Conservation (phyloP, 2,797 vertebrate genomes). For the Dendrocincla fuliginosa region DNA sequence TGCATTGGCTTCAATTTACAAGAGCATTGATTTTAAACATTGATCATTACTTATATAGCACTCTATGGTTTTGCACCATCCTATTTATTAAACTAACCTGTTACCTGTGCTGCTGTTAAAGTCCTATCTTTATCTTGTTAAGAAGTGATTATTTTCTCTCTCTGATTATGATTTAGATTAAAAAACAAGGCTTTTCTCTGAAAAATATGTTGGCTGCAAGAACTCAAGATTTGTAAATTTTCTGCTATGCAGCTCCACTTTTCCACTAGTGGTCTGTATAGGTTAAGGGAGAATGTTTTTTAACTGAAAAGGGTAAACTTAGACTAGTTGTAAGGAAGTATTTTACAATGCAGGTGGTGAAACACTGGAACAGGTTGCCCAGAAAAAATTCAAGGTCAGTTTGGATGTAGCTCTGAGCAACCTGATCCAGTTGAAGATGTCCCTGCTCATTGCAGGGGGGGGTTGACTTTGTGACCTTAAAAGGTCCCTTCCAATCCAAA, state of each 20-base stretch:
- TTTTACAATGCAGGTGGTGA: neutral
- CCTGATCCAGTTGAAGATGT: neutral
- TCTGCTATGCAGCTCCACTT: neutral
- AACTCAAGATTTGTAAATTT: neutral
- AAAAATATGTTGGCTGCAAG: neutral
- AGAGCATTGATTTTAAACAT: constrained; percentile 49
- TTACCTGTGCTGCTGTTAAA: neutral
- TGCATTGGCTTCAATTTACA: constrained; percentile 54
- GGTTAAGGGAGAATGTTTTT: neutral
- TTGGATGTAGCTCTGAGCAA: neutral
- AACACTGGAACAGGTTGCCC: neutral
- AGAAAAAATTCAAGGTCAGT: neutral
- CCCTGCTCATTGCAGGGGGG: neutral
- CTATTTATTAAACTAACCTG: constrained; percentile 33
- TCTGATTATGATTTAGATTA: neutral
- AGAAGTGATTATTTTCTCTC: neutral
- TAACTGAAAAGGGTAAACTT: neutral
- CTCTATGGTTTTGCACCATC: neutral
- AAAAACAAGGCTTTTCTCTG: neutral
- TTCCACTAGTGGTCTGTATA: neutral
- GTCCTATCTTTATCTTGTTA: neutral
- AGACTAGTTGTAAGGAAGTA: neutral
- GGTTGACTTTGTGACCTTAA: neutral
- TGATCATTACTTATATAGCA: constrained; percentile 20
- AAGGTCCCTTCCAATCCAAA: neutral